Evolutionary conservation across 2,113 vertebrate genomes (phyloP).

Genomic region (Rhea pennata): DNA sequence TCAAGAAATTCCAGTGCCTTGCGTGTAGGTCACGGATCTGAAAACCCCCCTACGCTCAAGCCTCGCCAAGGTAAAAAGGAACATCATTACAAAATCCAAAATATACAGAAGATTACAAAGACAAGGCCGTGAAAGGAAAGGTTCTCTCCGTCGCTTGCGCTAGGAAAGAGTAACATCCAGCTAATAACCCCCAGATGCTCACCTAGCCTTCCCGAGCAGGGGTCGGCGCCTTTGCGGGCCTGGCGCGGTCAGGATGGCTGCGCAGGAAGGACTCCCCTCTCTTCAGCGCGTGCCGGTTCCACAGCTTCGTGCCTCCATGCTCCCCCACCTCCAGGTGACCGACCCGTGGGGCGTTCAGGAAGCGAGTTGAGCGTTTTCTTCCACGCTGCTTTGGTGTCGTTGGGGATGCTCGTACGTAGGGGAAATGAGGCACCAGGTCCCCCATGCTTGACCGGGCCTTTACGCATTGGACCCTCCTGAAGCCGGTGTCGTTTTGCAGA

Average conservation of each 20-base stretch:
- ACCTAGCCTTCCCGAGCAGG: background rate
- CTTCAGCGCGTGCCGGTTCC: background rate
- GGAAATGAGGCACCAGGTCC: background rate
- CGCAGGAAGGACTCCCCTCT: background rate
- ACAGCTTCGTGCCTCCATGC: background rate
- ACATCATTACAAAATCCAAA: background rate
- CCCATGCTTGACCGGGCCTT: rapidly evolving
- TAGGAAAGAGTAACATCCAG: background rate
- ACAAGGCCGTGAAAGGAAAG: background rate
- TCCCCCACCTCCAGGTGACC: rapidly evolving
- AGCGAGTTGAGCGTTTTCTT: background rate
- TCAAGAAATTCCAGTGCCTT: background rate
- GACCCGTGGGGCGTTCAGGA: background rate
- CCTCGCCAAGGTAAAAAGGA: background rate
- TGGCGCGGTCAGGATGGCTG: background rate
- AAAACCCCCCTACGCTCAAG: background rate
- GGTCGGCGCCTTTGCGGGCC: background rate
- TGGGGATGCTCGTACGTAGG: background rate
- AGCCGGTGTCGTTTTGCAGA: background rate
- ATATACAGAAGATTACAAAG: background rate
- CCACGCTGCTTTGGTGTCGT: background rate
- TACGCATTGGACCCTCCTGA: background rate
- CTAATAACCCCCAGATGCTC: background rate
- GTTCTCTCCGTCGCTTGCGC: background rate
- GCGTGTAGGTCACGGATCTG: rapidly evolving